These are phyloP conservation scores for Ommatoiulus sabulosus DNA, from an alignment of 2,888 invertebrate genomes.

Conservation along the genomic window DNA sequence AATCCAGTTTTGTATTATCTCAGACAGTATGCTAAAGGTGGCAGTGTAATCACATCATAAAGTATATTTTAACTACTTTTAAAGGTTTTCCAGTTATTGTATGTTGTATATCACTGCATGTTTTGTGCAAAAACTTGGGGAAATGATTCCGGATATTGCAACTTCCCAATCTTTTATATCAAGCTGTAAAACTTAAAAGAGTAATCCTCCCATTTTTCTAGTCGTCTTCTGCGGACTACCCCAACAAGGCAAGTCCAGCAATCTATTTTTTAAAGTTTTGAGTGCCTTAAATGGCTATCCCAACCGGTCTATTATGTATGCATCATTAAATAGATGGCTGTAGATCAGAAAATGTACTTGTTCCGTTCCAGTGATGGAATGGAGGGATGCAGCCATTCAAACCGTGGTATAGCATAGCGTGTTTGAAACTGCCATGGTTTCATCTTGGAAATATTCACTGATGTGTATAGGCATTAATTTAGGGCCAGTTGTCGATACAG, in stretches of 20 bases:
- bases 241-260: constrained; percentile 25
- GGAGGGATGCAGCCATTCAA: not conserved
- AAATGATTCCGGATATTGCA: constrained; percentile 10
- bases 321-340: constrained; percentile 47
- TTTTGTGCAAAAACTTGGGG: not conserved
- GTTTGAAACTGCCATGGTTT: constrained; percentile 18
- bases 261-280: constrained; percentile 33
- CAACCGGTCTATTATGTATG: constrained; percentile 41
- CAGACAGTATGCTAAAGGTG: too few species aligned
- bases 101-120: not conserved
- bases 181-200: constrained; percentile 13
- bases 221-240: not conserved
- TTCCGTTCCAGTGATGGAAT: constrained; percentile 49
- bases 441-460: constrained; percentile 23
- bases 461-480: constrained; percentile 51
- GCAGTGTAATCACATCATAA: not conserved
- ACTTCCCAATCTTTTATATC: constrained; percentile 21
- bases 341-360: constrained; percentile 50
- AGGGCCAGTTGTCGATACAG: constrained; percentile 35
- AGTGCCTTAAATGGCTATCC: constrained; percentile 31
- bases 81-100: not conserved
- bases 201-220: constrained; percentile 20
- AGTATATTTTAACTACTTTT: not conserved
- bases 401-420: not conserved
- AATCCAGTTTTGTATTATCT: too few species aligned